These are phyloP conservation scores for Poeciliopsis paucimaculata DNA, from an alignment of 2,797 vertebrate species.

Conservation along the genomic window DNA sequence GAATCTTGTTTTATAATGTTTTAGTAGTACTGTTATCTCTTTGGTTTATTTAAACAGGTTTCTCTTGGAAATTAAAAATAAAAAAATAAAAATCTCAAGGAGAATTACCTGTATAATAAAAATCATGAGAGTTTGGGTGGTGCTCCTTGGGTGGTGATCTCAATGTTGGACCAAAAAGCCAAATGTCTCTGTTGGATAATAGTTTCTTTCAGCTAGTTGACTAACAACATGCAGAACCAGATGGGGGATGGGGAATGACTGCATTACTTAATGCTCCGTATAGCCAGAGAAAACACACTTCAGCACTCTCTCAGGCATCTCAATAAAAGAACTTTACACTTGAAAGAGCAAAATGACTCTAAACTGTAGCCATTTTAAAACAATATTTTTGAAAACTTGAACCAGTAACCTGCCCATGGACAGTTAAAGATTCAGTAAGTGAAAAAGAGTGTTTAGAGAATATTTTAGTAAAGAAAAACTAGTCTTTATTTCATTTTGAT, in stretches of 20 bases:
- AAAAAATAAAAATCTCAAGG: not conserved
- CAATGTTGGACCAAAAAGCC: not conserved
- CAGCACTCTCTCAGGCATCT: not conserved
- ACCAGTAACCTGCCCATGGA: not conserved
- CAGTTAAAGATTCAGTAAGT: not conserved
- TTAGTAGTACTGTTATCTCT: not conserved
- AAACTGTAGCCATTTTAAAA: not conserved
- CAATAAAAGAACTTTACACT: not conserved
- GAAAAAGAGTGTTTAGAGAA: not conserved
- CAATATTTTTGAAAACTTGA: not conserved
- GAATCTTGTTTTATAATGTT: not conserved
- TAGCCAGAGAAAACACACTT: not conserved
- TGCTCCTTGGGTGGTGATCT: not conserved
- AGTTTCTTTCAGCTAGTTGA: not conserved
- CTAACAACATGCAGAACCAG: not conserved
- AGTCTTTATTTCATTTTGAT: not conserved
- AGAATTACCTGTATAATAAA: not conserved
- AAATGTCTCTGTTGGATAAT: not conserved
- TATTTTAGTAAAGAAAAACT: not conserved
- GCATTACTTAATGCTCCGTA: not conserved
- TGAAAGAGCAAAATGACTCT: not conserved
- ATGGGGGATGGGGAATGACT: not conserved
- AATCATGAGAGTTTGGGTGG: not conserved
- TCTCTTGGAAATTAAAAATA: not conserved
- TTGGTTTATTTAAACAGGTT: not conserved